Percentiles rank a stretch among this genome's conserved stretches.
Conservation (phyloP, 2,888 invertebrate genomes). For the Orthonychiurus folsomi region DNA sequence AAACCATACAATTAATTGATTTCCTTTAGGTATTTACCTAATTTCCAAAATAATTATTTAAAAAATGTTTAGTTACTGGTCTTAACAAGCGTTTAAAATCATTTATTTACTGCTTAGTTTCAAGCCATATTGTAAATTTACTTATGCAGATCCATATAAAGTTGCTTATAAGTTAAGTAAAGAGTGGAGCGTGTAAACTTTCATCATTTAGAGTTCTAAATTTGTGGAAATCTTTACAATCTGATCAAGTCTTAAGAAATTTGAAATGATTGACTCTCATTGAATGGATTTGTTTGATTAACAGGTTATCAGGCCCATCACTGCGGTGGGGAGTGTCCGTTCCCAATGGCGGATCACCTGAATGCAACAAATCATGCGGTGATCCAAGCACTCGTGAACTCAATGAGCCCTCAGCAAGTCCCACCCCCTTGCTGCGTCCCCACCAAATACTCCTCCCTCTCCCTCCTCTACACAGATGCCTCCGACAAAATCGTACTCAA, state of each 20-base stretch:
- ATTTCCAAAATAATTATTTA: too few relatives aligned
- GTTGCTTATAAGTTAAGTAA: too few relatives aligned
- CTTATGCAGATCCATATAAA: too few relatives aligned
- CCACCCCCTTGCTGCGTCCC: conserved; percentile 97
- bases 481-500: conserved; percentile 91
- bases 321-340: conserved; percentile 91
- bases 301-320: conserved; percentile 87
- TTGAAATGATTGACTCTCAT: background rate
- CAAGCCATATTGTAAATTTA: too few relatives aligned
- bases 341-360: conserved; percentile 83
- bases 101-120: background rate
- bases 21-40: too few relatives aligned
- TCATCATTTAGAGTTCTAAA: too few relatives aligned
- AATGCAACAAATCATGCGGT: conserved; percentile 98
- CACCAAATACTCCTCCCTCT: conserved; percentile 83
- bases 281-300: conserved; percentile 7
- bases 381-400: conserved; percentile 92
- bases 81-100: background rate
- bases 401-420: conserved; percentile 78
- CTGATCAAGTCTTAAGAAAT: background rate
- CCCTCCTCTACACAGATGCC: conserved; percentile 93
- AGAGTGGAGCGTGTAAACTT: too few relatives aligned
- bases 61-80: too few relatives aligned
- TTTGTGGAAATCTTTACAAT: too few relatives aligned
- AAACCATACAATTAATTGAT: conserved; percentile 14